A percentile compares a stretch with the other conserved stretches of the same genome.
Conservation (phyloP, 53 echinoderm and acorn worm species). For the Stichopus horrens region DNA sequence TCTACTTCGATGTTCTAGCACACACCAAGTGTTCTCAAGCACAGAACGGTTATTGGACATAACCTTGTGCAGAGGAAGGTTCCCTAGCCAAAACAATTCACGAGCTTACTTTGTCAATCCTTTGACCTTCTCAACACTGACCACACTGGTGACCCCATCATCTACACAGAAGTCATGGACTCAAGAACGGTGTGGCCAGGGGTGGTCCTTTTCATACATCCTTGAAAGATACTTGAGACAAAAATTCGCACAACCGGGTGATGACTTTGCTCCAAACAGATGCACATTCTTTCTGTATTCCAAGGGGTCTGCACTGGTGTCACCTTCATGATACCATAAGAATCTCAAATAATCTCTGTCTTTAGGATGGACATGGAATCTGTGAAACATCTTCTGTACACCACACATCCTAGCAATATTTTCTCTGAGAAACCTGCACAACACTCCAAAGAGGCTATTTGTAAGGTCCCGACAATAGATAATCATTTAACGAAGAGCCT, state of each 20-base stretch:
- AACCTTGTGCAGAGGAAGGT: constrained; percentile 67
- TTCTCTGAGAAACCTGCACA: constrained; percentile 53
- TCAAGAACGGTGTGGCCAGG: constrained; percentile 55
- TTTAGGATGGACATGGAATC: constrained; percentile 44
- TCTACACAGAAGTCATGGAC: constrained; percentile 73
- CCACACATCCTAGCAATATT: constrained; percentile 46
- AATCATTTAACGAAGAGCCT: constrained; percentile 27
- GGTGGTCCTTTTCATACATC: constrained; percentile 47
- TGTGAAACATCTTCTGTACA: constrained; percentile 56
- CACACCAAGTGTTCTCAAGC: constrained; percentile 60
- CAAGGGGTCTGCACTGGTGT: constrained; percentile 21
- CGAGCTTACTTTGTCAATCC: constrained; percentile 37
- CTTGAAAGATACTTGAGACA: constrained; percentile 59
- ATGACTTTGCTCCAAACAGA: constrained; percentile 53
- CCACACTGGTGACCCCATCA: constrained; percentile 56
- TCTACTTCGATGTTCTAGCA: constrained; percentile 61
- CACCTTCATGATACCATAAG: constrained; percentile 37
- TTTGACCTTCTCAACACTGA: constrained; percentile 40
- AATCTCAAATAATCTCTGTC: constrained; percentile 42
- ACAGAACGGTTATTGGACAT: constrained; percentile 59
- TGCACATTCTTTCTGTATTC: constrained; percentile 61
- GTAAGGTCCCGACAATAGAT: constrained; percentile 61
- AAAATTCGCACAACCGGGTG: constrained; percentile 68
- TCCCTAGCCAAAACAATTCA: constrained; percentile 43
- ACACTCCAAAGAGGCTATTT: constrained; percentile 52